Base-by-base conservation (phyloP, 2,113 vertebrate species). In the Donacobius atricapilla region DNA sequence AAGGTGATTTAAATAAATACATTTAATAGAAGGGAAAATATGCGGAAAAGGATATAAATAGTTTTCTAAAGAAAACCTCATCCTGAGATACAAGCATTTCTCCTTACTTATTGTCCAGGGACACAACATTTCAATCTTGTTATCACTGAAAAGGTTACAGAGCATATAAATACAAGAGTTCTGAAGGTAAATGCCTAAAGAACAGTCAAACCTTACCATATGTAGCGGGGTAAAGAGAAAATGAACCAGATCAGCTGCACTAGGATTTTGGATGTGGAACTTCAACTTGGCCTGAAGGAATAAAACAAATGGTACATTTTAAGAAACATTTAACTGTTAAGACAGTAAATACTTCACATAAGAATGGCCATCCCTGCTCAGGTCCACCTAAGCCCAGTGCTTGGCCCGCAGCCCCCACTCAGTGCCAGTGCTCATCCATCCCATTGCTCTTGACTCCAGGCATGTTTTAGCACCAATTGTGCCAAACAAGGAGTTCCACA, bases 241-340 rank as follows among this genome's bases (percentile, higher is more conserved):
- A 93, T 99, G 99, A 39, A 99, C 97, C 94, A 99, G 95, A 54
- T 99, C 99, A 28, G 97, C 80, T 33, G 99, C 98, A 58, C 99
- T 99, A 1, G 99, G 99, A 93, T 99, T 99, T 97, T 99, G 99
- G 95, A 99, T 99, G 82, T 99, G 99, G 30, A 97, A 97, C 91
- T 98, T 99, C 85, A 99, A 90, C 87, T 99, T 99, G 42, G 98
- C 99, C 99, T 99, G 96, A 47, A 96, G 73, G 61, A 83, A 86
- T 3, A 22, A 45, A 24, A 91, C 13, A 90, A 95, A 84, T 7
- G 4, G 58, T 3, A n/a, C 4, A 14, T 75, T 83, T 77, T 75
- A 68, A n/a, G 35, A 87, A 71, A 63, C 2, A 18, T 30, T 57
- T 80, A 47, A 30, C 44, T 83, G 73, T 27, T 60, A 37, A 24